A percentile compares a stretch with the other conserved stretches of the same genome.
Evolutionary conservation across 2,113 vertebrate species (phyloP).

Genomic region (Gasterosteus aculeatus): DNA sequence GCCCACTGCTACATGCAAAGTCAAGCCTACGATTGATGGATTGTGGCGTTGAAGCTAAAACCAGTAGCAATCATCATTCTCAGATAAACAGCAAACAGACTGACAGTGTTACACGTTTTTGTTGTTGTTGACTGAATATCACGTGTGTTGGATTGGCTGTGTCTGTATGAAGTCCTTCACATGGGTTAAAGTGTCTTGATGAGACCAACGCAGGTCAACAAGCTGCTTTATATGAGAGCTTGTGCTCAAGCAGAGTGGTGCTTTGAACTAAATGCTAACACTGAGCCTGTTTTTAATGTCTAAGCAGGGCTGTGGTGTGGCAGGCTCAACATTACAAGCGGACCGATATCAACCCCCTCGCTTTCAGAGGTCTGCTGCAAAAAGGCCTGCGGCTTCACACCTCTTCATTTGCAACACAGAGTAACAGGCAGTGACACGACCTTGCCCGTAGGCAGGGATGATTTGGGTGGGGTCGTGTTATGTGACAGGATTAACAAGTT

Average conservation of each 20-base stretch:
- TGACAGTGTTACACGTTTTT: too few relatives aligned
- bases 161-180: neutral
- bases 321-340: neutral
- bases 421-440: constrained; percentile 3
- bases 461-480: constrained; percentile 61
- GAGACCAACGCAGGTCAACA: neutral
- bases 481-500: constrained; percentile 59
- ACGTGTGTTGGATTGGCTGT: neutral
- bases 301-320: constrained; percentile 12
- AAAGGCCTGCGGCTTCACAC: constrained; percentile 72
- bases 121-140: neutral
- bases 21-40: neutral
- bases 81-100: neutral
- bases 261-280: neutral
- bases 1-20: neutral
- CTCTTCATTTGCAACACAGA: constrained; percentile 28
- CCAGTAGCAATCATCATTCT: neutral
- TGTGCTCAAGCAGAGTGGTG: neutral
- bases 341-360: constrained; percentile 17
- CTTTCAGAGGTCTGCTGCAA: constrained; percentile 26
- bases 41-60: neutral
- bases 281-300: neutral
- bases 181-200: neutral
- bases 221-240: neutral
- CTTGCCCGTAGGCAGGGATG: constrained; percentile 8